These are phyloP conservation scores for Xanthorhoe designata DNA, from an alignment of 2,888 invertebrate species.

Conservation along the genomic window DNA sequence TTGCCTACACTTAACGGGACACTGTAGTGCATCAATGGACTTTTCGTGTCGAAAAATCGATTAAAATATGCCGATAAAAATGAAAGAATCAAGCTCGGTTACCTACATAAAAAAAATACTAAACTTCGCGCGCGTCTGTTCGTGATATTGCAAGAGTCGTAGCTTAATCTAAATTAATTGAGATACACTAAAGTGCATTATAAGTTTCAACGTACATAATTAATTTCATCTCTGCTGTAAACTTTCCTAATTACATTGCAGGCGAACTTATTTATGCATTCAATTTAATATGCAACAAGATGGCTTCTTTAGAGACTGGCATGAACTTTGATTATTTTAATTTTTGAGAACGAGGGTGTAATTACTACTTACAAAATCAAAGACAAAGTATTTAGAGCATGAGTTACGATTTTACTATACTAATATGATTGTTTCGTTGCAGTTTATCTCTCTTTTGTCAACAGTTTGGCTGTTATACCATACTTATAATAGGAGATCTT, in stretches of 20 bases:
- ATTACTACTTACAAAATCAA: background rate
- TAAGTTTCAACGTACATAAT: constrained; percentile 7
- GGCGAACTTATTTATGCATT: constrained; percentile 21
- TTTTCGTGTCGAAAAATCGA: no score
- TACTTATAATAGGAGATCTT: no score
- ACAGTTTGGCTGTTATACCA: no score
- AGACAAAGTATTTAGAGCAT: background rate
- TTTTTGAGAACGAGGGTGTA: background rate
- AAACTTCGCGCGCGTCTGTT: no score
- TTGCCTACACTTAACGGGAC: no score
- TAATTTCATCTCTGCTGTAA: constrained; percentile 9
- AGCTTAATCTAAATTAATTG: background rate
- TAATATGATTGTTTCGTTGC: no score
- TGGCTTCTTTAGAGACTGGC: constrained; percentile 1
- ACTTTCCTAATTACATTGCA: constrained; percentile 27
- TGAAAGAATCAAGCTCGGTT: no score
- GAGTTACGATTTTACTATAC: background rate
- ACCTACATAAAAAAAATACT: no score
- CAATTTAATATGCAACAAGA: constrained; percentile 13
- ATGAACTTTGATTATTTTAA: background rate
- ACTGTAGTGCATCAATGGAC: no score
- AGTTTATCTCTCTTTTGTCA: no score
- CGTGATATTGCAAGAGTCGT: background rate
- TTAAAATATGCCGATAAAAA: no score
- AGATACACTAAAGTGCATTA: constrained; percentile 13